Evolutionary conservation across 2,888 invertebrate species (phyloP), one percentile per base, ranked within the genome.

Genomic region (Acrobasis consociella): DNA sequence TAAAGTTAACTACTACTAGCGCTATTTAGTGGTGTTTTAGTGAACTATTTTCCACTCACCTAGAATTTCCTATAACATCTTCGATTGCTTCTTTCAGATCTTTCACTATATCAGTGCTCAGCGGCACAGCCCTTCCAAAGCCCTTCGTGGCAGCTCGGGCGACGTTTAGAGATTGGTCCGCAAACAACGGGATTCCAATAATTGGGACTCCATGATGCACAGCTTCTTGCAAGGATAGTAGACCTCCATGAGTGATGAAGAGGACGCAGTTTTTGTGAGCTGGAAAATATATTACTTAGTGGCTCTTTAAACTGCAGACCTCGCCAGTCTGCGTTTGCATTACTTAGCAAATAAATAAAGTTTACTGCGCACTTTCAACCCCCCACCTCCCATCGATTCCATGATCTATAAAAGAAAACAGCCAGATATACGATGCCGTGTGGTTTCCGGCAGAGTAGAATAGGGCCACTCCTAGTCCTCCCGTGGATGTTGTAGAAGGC

Each of bases 181-280:
- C 78, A 61, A 76, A 77, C 0, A 71, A 67, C 0, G 82, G 81
- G 8, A 82, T 69, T 1, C 78, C 81, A 11, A 81, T 75, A 9
- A 76, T 67, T 2, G 80, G 80, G 0, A 79, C 75, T 1, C 75
- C 77, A 49, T 65, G 71, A 60, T 78, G 73, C 5, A 77, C 58
- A 3, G 78, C 65, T 60, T 81, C 82, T 2, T 74, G 76, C 0
- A 68, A 65, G 0, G 80, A 80, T 0, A 80, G 67, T 0, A 76
- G 65, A 22, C 81, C 81, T 5, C 81, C 80, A 22, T 80, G 80
- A 0, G 80, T 74, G 16, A 81, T 79, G 63, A 81, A 80, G 0
- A 82, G 64, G 0, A 74, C 11, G 42, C 77, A 77, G 61, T 80
- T 81, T 10, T 71, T 70, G 62, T 81, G 81, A 38, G 74, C 81